phyloP scores from a whole-genome alignment of 2,797 vertebrate species.

The Carapus acus region DNA sequence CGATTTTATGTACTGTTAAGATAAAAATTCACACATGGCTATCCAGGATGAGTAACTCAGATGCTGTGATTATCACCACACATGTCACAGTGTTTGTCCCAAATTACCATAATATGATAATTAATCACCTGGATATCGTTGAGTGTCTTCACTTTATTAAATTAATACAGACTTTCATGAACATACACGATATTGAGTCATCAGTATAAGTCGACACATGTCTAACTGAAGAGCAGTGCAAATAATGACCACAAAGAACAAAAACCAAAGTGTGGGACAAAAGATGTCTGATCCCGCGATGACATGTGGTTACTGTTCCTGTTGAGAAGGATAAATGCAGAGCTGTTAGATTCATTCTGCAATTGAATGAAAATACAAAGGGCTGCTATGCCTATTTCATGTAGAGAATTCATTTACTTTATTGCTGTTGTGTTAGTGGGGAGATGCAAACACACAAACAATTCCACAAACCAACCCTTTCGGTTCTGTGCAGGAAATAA shows the following conservation, averaged over 20 bases:
- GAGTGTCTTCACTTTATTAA: conserved; percentile 66
- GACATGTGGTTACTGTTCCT: conserved; percentile 63
- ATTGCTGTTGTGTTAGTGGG: not conserved
- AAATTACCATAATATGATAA: not conserved
- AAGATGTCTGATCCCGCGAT: conserved; percentile 36
- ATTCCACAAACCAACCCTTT: conserved; percentile 83
- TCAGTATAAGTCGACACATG: conserved; percentile 30
- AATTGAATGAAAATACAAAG: conserved; percentile 4
- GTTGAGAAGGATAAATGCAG: conserved; percentile 41
- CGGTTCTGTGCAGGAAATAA: conserved; percentile 81
- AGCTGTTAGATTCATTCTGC: conserved; percentile 7
- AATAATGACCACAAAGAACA: conserved; percentile 40
- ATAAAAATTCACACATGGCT: no score
- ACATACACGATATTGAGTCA: conserved; percentile 47
- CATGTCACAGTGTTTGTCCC: conserved; percentile 1
- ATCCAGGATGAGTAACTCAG: no score
- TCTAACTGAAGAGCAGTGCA: conserved; percentile 53
- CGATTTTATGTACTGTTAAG: no score
- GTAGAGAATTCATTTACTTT: no score
- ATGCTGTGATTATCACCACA: no score
- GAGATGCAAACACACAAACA: not conserved
- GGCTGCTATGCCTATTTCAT: not conserved
- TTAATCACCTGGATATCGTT: not conserved
- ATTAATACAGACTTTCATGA: conserved; percentile 59
- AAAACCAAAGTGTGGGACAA: conserved; percentile 28